phyloP scores from a whole-genome alignment of 2,797 vertebrate genomes.

The Amphiprion clarkii region DNA sequence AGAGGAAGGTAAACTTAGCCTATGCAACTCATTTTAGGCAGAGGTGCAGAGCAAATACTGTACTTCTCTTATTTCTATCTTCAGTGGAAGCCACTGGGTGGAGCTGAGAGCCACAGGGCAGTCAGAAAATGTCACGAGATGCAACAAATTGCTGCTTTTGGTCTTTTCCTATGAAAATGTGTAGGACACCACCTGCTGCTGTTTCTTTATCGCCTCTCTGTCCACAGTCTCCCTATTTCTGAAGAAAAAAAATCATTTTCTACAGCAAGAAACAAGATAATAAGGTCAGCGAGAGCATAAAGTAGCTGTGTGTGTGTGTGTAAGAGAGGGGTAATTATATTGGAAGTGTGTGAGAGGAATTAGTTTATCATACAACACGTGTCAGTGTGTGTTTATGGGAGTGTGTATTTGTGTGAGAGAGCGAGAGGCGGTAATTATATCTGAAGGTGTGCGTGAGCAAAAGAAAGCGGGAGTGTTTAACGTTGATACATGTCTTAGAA shows the following conservation, averaged over 20 bases:
- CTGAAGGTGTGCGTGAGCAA: neutral
- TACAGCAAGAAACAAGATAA: slow-evolving; percentile 22
- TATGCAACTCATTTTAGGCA: too few species aligned
- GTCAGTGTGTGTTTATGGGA: neutral
- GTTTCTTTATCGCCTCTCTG: neutral
- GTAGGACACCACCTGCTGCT: neutral
- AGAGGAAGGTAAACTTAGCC: too few species aligned
- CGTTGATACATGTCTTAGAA: neutral
- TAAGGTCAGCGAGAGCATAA: slow-evolving; percentile 27
- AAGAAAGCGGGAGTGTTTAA: too few species aligned
- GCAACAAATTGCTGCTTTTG: neutral
- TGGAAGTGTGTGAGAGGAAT: slow-evolving; percentile 28
- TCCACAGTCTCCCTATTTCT: neutral
- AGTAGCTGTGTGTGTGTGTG: slow-evolving; percentile 1
- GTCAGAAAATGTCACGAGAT: too few species aligned
- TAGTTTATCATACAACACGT: neutral
- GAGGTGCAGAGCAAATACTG: too few species aligned
- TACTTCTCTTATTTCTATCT: neutral
- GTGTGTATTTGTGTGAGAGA: neutral
- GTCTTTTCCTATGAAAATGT: neutral
- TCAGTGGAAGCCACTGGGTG: neutral
- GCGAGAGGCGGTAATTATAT: neutral
- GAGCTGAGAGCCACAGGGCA: neutral
- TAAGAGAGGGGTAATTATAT: slow-evolving; percentile 10
- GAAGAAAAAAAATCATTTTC: slow-evolving; percentile 4